Conservation (phyloP, 2,888 invertebrate genomes). For the Apamea anceps region DNA sequence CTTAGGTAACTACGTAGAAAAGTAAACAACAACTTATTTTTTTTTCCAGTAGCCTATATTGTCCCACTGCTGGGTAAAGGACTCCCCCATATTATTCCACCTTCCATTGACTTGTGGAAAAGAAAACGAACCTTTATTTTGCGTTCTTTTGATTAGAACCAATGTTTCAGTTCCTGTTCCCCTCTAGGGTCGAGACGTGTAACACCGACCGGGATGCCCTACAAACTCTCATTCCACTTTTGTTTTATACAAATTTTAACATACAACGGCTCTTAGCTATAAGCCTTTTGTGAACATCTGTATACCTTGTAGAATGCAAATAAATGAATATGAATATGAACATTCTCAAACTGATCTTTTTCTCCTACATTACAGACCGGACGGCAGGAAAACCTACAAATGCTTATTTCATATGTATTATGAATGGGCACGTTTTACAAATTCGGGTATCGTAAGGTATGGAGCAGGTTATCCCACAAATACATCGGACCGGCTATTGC, state of each 20-base stretch:
- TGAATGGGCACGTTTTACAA: neutral
- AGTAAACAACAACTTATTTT: slow-evolving; percentile 7
- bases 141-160: slow-evolving; percentile 16
- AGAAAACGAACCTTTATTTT: slow-evolving; percentile 8
- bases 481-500: slow-evolving; percentile 8
- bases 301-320: too few species aligned
- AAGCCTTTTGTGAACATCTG: too few species aligned
- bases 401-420: slow-evolving; percentile 9
- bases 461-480: slow-evolving; percentile 13
- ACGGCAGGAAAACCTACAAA: slow-evolving; percentile 2
- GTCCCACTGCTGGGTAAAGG: neutral
- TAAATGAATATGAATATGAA: too few species aligned
- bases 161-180: slow-evolving; percentile 5
- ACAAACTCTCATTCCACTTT: slow-evolving; percentile 15
- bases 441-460: neutral
- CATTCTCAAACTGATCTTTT: neutral
- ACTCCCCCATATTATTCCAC: neutral
- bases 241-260: slow-evolving; percentile 10
- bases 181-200: neutral
- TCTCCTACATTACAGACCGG: slow-evolving; percentile 4
- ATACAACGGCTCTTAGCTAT: too few species aligned
- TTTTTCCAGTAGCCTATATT: neutral
- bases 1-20: neutral
- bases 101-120: neutral
- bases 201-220: neutral